phyloP scores from a whole-genome alignment of 2,113 vertebrate genomes.

The Xenopus tropicalis region UCB_Xtro_10.0 CM004447.2:12280501-12281000 shows the following conservation, averaged over 20 bases:
- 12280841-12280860: conserved; percentile 38
- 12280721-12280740: conserved; percentile 18
- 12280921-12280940: conserved; percentile 35
- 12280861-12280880: conserved; percentile 39
- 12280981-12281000: conserved; percentile 26
- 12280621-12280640: not conserved
- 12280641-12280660: not conserved
- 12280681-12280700: not conserved
- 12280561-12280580: too few relatives aligned
- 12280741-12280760: not conserved
- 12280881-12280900: conserved; percentile 41
- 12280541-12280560: too few relatives aligned
- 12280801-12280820: conserved; percentile 54
- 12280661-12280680: not conserved
- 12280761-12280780: conserved; percentile 23
- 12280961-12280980: conserved; percentile 36
- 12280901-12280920: conserved; percentile 44
- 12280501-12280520: too few relatives aligned
- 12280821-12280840: conserved; percentile 46
- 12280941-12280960: conserved; percentile 42
- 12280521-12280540: too few relatives aligned
- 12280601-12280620: too few relatives aligned
- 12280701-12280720: not conserved
- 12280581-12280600: too few relatives aligned
- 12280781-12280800: conserved; percentile 37